Base-by-base conservation (phyloP, 2,113 vertebrate species). In the Anser cygnoides region DNA sequence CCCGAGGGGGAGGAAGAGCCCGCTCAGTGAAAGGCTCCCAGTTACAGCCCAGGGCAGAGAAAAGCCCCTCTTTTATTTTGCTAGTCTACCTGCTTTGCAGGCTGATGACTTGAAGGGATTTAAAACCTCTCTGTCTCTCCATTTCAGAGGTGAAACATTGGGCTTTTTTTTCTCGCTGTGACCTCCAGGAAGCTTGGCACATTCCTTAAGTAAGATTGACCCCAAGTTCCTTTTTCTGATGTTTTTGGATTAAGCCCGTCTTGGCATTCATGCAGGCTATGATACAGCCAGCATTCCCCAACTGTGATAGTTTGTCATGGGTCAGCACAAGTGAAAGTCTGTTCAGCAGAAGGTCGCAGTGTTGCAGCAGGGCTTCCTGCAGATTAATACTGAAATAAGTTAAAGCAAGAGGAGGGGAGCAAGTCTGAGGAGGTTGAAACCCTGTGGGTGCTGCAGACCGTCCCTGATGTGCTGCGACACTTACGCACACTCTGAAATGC, bases 201-300 rank as follows among this genome's bases (percentile, higher is more conserved):
- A 96, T 95, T 96, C 94, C 92, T 95, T 9, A 50, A 84, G 61
- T 37, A 68, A 94, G 82, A 66, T 71, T 97, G 95, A 96, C 91
- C 91, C 92, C 78, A 17, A 39, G 92, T 93, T 96, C 94, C 84
- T 96, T 90, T 97, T 94, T 90, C 92, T 95, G 90, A 76, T 95
- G 87, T 91, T 96, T 97, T 97, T 85, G 91, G 90, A 94, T 93
- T 90, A 85, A 94, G 82, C 3, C 87, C 76, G 93, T 41, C 93
- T 85, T 76, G 93, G 84, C 82, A 67, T 31, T 95, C 89, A 73
- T 31, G 3, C 41, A 93, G 91, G 78, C 82, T 83, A 1, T 11
- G 93, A 83, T 83, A 62, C 41, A 66, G 75, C 10, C 91, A 77
- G 84, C 91, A 11, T 74, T 91, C 87, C 84, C 82, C 79, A 63